Evolutionary conservation across 2,113 vertebrate species (phyloP), one percentile per base, ranked within the genome.

Genomic region (Dasyprocta punctata): DNA sequence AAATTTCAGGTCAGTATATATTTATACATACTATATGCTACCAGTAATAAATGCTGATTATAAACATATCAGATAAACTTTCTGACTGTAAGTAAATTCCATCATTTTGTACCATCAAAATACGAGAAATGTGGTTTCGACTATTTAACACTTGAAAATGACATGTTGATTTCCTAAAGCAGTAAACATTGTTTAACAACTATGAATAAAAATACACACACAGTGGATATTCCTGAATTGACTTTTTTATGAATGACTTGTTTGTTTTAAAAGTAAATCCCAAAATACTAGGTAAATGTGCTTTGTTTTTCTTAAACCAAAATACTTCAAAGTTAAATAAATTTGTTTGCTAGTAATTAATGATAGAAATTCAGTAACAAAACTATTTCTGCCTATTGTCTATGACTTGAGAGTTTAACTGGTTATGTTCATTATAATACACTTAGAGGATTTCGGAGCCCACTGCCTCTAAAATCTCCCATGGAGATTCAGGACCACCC

Each of bases 401-500:
- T 83, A 47, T 47, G 67, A 90, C 83, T 95, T 75, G 2, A 86
- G 82, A 96, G 95, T 95, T 81, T 94, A 97, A 97, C 92, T 65
- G 82, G 82, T 85, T 88, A 94, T 82, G 88, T 96, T 97, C 63
- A 90, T 16, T 93, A 80, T 95, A 92, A 97, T 94, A 94, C 61
- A 90, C 71, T 95, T 89, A 83, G 90, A 94, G 90, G 95, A 88
- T 95, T 92, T 96, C 67, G 83, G 90, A 97, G 90, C 65, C 94
- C 96, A 96, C 19, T 69, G 97, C 95, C 95, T 96, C 47, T 92
- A 97, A 98, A 97, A 97, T 97, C 96, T 97, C 97, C 98, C 97
- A 97, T 95, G 96, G 97, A 98, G 97, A 98, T 83, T 95, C 73
- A 97, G 94, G 98, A 98, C 96, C 98, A 98, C 98, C 98, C 97